These are phyloP conservation scores for Andrena flavipes DNA, from an alignment of 2,888 invertebrate species.

Conservation along the genomic window DNA sequence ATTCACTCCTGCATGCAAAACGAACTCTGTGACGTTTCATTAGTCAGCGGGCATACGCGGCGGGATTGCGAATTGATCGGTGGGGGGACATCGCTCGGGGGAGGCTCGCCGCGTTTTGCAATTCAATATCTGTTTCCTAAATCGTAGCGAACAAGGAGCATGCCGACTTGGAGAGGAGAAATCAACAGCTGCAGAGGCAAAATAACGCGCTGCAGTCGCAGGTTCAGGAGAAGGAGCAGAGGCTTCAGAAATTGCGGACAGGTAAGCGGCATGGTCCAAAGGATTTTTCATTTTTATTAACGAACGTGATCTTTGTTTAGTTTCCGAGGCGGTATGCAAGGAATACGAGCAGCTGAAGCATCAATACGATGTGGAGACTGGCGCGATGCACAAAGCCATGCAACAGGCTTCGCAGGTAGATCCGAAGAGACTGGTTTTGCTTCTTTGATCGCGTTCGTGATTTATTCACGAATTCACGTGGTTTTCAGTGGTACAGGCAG, in stretches of 20 bases:
- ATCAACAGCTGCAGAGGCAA: conserved; percentile 87
- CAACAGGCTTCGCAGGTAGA: conserved; percentile 87
- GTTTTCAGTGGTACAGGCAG: conserved; percentile 90
- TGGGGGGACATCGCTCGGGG: conserved; percentile 28
- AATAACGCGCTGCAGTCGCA: conserved; percentile 87
- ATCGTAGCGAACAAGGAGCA: conserved; percentile 85
- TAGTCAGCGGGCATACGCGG: conserved; percentile 69
- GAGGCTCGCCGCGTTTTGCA: neutral
- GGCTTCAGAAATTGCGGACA: conserved; percentile 86
- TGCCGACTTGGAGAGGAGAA: conserved; percentile 88
- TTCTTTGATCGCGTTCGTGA: neutral
- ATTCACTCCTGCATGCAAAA: conserved; percentile 72
- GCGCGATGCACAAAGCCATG: conserved; percentile 91
- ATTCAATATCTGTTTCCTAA: neutral
- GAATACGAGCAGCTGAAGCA: conserved; percentile 91
- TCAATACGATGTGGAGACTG: conserved; percentile 90
- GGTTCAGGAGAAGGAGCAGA: conserved; percentile 88
- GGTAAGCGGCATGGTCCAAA: conserved; percentile 73
- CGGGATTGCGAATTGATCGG: conserved; percentile 58
- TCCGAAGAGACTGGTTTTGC: neutral
- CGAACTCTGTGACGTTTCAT: conserved; percentile 59
- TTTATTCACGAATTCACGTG: conserved; percentile 1
- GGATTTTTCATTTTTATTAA: neutral
- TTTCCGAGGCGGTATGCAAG: conserved; percentile 90
- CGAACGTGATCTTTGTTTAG: conserved; percentile 76